Evolutionary conservation across 1,140 invertebrate genomes (phyloP), one percentile per base, ranked within the genome.

Genomic region (Littorina saxatilis): DNA sequence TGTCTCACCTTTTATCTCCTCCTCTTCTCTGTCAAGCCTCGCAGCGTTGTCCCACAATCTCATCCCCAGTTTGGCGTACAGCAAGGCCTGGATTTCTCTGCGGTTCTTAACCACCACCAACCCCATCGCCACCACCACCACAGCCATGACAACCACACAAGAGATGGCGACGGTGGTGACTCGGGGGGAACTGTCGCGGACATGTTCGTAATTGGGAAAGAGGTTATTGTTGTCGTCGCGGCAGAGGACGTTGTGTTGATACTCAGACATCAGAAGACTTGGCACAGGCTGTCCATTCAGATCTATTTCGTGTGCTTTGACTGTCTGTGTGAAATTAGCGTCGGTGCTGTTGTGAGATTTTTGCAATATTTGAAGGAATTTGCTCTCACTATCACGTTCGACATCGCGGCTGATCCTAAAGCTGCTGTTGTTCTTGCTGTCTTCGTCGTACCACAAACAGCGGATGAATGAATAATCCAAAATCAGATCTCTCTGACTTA

Each of bases 31-130:
- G 58, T 78, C 75, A 2, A 63, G 32, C 2, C 58, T 32, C 0
- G 32, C 74, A 35, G 80, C 80, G 27, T 85, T 79, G 37, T 83
- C 55, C 15, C 70, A 79, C 23, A 86, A 15, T 11, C 85, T 82
- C 37, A 86, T 73, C 15, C 85, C 82, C 17, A 87, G 80, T 55
- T 85, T 86, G 5, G 68, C 81, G 52, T 80, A 89, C 3, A 86
- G 17, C 66, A 77, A 72, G 0, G 88, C 86, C 47, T 89, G 84
- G 23, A 89, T 15, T 29, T 86, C 83, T 15, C 58, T 32, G 15
- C 85, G n/a, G 29, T 85, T 82, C 61, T 75, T 61, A 32, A 87
- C 80, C 13, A 77, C 32, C 27, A 84, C 17, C 3, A 72, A n/a
- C 2, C 55, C 55, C 13, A 82, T 55, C 0, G 80, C 63, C n/a